Evolutionary conservation across 2,888 invertebrate genomes (phyloP), one percentile per base, ranked within the genome.

Genomic region (Harpagoxenus sublaevis): DNA sequence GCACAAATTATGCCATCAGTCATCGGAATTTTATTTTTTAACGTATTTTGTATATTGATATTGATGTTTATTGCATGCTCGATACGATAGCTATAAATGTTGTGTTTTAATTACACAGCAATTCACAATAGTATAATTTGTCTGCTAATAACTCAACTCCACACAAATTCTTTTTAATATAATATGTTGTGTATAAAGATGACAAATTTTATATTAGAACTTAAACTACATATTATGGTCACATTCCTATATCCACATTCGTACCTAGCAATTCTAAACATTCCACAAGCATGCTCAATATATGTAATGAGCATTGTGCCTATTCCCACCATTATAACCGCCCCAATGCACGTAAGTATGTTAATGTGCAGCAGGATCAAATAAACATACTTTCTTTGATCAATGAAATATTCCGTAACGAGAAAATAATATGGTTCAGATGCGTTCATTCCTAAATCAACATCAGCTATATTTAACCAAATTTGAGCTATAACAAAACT

Each of bases 31-130:
- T 57, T 12, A 15, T 18, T 42, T n/a, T 31, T n/a, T 0, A 18
- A 1, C 0, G 10, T 74, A n/a, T 6, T 60, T 28, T 23, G 15
- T 51, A 6, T 2, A n/a, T n/a, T n/a, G 9, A 39, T 15, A 8
- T 45, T 48, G 0, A n/a, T 31, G 1, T n/a, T 75, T 35, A 75
- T 62, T 48, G 48, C 45, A 15, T 35, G 2, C 0, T 62, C 5
- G 9, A 75, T 62, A 15, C 75, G 75, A 53, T 75, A 75, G 6
- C 75, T 75, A 15, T 35, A 53, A 53, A 35, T 23, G 23, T 23
- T 23, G 23, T 23, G 23, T 23, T 23, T 23, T 23, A 23, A 23
- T 23, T 23, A 23, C 23, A 23, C 23, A 23, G 23, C 23, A 23
- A 23, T 0, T 23, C 23, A 23, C 23, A 23, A 23, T 23, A 23